phyloP scores from a whole-genome alignment of 1,140 invertebrate species.

The Hyles euphorbiae region DNA sequence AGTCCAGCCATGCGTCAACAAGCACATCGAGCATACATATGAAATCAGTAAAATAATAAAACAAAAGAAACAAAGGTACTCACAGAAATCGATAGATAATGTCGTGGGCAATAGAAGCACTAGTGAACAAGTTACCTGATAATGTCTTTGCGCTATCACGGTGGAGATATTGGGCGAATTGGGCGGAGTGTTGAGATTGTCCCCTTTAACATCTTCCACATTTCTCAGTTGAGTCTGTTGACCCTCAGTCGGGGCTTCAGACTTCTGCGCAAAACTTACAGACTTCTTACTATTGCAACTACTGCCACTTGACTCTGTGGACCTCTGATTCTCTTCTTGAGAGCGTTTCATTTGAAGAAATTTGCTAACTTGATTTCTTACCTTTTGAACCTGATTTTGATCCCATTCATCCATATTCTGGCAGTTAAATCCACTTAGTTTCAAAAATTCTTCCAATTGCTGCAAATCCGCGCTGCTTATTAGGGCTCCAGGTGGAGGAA shows the following conservation, averaged over 20 bases:
- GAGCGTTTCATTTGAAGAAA: constrained; percentile 80
- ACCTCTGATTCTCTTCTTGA: constrained; percentile 80
- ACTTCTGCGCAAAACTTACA: constrained; percentile 74
- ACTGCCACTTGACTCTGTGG: constrained; percentile 82
- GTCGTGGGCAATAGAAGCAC: constrained; percentile 36
- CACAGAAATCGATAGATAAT: constrained; percentile 61
- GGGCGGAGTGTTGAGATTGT: constrained; percentile 78
- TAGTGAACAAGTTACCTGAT: constrained; percentile 67
- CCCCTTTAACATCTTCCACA: constrained; percentile 61
- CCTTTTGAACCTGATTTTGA: constrained; percentile 80
- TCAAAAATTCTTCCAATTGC: constrained; percentile 84
- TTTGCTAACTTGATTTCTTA: constrained; percentile 82
- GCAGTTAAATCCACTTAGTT: constrained; percentile 82
- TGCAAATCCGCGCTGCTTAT: constrained; percentile 80
- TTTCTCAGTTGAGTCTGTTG: constrained; percentile 45
- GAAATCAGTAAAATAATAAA: constrained; percentile 21
- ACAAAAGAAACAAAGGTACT: constrained; percentile 47
- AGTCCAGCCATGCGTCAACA: too few species aligned
- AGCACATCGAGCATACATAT: constrained; percentile 1
- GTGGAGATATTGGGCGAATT: constrained; percentile 84
- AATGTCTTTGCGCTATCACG: constrained; percentile 71
- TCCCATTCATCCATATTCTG: constrained; percentile 80
- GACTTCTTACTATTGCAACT: constrained; percentile 78
- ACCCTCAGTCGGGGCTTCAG: constrained; percentile 51
- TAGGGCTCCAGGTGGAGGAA: constrained; percentile 63